phyloP scores from a whole-genome alignment of 2,113 vertebrate genomes.

The Phalacrocorax aristotelis region DNA sequence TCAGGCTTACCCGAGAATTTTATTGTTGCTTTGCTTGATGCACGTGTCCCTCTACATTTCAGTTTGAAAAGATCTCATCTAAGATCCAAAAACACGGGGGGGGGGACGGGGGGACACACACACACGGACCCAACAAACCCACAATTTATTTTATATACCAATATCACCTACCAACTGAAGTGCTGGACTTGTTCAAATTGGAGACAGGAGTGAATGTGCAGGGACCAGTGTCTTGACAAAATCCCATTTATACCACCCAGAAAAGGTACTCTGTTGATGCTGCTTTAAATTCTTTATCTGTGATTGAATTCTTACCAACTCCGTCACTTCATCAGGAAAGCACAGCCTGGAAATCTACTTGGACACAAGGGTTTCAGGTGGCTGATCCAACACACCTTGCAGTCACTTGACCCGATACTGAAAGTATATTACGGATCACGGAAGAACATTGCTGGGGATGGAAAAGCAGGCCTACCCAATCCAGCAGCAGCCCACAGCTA shows the following conservation, averaged over 20 bases:
- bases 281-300: neutral
- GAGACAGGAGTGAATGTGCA: neutral
- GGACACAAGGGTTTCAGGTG: neutral
- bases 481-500: neutral
- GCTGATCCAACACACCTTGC: neutral
- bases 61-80: neutral
- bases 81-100: neutral
- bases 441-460: neutral
- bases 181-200: neutral
- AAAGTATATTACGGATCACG: neutral
- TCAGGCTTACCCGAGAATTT: neutral
- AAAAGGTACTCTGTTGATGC: neutral
- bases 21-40: neutral
- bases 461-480: neutral
- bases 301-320: neutral
- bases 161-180: neutral
- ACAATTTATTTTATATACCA: neutral
- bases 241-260: neutral
- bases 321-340: neutral
- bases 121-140: neutral
- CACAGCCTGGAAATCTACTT: neutral
- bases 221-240: neutral
- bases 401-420: neutral
- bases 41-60: neutral
- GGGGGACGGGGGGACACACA: too few relatives aligned